Percentiles rank a stretch among this genome's conserved stretches.
Conservation (phyloP, 2,113 vertebrate genomes). For the Paramormyrops kingsleyae region DNA sequence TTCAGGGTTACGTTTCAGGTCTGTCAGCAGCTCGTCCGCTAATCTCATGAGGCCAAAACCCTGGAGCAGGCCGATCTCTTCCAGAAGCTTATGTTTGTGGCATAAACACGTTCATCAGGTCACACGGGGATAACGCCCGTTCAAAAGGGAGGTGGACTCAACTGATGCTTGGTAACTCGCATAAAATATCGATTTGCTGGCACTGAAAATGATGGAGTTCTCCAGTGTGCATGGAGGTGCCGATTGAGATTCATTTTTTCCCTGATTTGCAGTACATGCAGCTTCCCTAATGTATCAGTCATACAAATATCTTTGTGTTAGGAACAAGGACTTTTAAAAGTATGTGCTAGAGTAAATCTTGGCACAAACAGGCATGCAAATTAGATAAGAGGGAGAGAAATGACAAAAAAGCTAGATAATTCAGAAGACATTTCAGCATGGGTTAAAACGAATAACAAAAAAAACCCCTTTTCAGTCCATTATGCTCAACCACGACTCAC, state of each 20-base stretch:
- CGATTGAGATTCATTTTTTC: background rate
- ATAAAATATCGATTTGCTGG: background rate
- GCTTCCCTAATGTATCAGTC: background rate
- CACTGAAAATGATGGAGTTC: background rate
- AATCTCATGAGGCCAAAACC: background rate
- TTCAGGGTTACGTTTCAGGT: background rate
- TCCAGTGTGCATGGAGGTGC: background rate
- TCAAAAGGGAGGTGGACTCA: background rate
- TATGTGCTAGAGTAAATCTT: background rate
- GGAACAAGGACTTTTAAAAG: background rate
- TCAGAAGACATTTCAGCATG: slow-evolving; percentile 17
- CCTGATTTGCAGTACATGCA: background rate
- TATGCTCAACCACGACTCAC: slow-evolving; percentile 26
- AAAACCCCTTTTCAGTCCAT: slow-evolving; percentile 36
- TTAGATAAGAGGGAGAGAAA: slow-evolving; percentile 19
- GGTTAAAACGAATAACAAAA: slow-evolving; percentile 31
- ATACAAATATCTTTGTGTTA: background rate
- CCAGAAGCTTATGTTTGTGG: background rate
- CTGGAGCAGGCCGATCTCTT: background rate
- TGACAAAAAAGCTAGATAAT: slow-evolving; percentile 24
- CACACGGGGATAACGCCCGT: background rate
- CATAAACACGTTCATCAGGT: background rate
- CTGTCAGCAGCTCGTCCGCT: background rate
- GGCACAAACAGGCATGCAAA: slow-evolving; percentile 14
- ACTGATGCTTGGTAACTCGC: background rate